Conservation (phyloP, 1,140 invertebrate species). For the Solenopsis invicta region DNA sequence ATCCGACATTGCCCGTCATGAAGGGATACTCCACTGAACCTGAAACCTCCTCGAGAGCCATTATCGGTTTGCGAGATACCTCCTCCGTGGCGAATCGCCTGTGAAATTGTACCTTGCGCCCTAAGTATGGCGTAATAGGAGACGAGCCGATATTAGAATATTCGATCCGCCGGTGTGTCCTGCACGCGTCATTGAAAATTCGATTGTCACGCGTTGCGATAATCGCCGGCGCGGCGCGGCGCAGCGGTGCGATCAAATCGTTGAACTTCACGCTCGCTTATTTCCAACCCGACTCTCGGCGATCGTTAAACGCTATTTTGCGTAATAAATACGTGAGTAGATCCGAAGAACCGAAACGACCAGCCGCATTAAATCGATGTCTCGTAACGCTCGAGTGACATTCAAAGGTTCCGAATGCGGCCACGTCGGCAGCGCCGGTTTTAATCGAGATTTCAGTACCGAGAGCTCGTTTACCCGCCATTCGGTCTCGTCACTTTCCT, state of each 20-base stretch:
- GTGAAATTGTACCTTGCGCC: conserved; percentile 65
- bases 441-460: conserved; percentile 68
- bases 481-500: conserved; percentile 72
- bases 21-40: conserved; percentile 75
- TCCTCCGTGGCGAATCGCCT: conserved; percentile 68
- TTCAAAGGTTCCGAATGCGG: conserved; percentile 54
- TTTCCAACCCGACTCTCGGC: conserved; percentile 15
- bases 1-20: conserved; percentile 75
- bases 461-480: conserved; percentile 66
- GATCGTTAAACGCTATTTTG: conserved; percentile 39
- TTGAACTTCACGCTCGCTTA: conserved; percentile 28
- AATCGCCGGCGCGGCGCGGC: neutral
- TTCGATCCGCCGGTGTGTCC: conserved; percentile 14
- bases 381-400: conserved; percentile 54
- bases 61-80: conserved; percentile 73
- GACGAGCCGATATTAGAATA: conserved; percentile 57
- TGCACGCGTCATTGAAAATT: conserved; percentile 40
- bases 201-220: conserved; percentile 38
- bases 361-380: conserved; percentile 23
- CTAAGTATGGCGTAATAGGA: conserved; percentile 69
- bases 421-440: conserved; percentile 38
- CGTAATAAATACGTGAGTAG: conserved; percentile 58
- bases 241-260: neutral
- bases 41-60: conserved; percentile 73
- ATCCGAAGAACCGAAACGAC: conserved; percentile 42